Evolutionary conservation across 35 echinoderm and acorn worm species (phyloP), one percentile per base, ranked within the genome.

Genomic region (Lytechinus pictus): DNA sequence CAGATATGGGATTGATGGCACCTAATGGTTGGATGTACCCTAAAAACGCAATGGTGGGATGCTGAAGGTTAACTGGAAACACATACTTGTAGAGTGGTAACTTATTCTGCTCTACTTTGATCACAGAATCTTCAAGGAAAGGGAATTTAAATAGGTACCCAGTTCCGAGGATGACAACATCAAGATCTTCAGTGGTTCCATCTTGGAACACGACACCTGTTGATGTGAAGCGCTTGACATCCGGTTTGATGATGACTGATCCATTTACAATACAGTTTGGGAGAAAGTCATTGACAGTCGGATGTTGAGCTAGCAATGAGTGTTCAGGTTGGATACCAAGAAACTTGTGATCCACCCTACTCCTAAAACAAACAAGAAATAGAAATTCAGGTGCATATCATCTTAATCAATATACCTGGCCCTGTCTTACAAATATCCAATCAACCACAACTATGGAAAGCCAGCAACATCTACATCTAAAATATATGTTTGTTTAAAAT

Each of bases 131-230:
- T 54, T 95, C 95, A 21, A 99, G 86, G 58, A 99, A 97, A 1
- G 98, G 98, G 54, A 97, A 99, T 79, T 86, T 71, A 87, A 99
- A 97, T 71, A 95, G 86, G 89, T 99, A 99, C 4, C 98, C 98
- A 51, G 97, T 99, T n/a, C 60, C 98, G 10, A 99, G 86, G 53
- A 99, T 95, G 61, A 99, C 96, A 33, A 87, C 96, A 91, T 99
- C 98, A 44, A 99, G 95, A 16, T 99, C 97, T 66, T 99, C 98
- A 11, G 53, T 9, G 10, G 96, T 97, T 27, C 97, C 97, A 33
- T 99, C 98, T 57, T 96, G 96, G 96, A 99, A 99, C 53, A 97
- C 95, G 0, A 99, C 97, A 14, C 92, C 56, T 0, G 96, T 97
- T 96, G 93, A 61, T 7, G 89, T 96, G 94, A 99, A 97, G 10